Evolutionary conservation across 2,888 invertebrate species (phyloP), one percentile per base, ranked within the genome.

Genomic region (Drosophila infuscata): DNA sequence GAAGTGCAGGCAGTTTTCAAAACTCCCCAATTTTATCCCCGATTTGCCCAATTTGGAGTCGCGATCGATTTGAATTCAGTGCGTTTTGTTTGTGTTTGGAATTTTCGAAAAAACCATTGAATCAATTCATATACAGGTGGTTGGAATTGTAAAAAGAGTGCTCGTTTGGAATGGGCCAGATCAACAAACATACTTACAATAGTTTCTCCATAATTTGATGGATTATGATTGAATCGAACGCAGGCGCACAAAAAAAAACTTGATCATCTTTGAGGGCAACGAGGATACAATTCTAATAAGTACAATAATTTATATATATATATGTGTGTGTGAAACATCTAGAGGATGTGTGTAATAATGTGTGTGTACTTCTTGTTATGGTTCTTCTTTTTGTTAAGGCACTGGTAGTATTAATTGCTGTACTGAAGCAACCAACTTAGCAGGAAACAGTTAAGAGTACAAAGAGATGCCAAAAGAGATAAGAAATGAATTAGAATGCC

Each of bases 61-160:
- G 87, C 80, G 90, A 85, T 88, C 89, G 90, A 89, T 86, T 86
- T 91, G 88, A 89, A 91, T 91, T 84, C 91, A 91, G 79, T 85
- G 79, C 85, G 78, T 74, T 81, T 72, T 68, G 30, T 49, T 67
- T 58, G 9, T 64, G 41, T 62, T 46, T 33, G 35, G 33, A 65
- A 62, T 79, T 75, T 78, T 66, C 15, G 15, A 25, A 41, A 71
- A 71, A 71, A 76, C 72, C 76, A 72, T 73, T 56, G 3, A 56
- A 63, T 75, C 69, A 64, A 74, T 75, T 67, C 81, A 67, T 70
- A 46, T 30, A 76, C 80, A 81, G 89, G 91, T 89, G 92, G 88
- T 92, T 91, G 92, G 91, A 92, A 92, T 91, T 91, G 92, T 92
- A 89, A 88, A 90, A 88, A 90, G 89, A 92, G 91, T 92, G 92